phyloP scores from a whole-genome alignment of 1,140 invertebrate species.

The Mercenaria mercenaria region DNA sequence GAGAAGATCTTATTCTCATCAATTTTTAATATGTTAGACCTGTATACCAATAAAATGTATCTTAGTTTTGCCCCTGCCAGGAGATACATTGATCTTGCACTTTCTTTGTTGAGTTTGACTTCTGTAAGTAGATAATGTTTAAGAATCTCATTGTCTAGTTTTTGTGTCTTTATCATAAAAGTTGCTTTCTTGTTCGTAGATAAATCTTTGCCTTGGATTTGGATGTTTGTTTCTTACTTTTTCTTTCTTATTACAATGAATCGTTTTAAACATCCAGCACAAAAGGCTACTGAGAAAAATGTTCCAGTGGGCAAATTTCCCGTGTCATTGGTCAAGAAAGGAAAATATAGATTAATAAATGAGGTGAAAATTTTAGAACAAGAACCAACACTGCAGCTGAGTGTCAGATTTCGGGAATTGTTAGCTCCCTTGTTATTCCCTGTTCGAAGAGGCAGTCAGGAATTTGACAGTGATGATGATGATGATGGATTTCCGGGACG shows the following conservation, averaged over 20 bases:
- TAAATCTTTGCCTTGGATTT: background rate
- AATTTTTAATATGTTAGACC: background rate
- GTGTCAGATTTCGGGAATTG: constrained; percentile 53
- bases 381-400: constrained; percentile 18
- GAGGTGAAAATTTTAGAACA: constrained; percentile 43
- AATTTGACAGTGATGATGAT: constrained; percentile 12
- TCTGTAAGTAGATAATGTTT: background rate
- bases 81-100: background rate
- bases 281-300: background rate
- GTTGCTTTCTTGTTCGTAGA: background rate
- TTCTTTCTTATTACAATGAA: background rate
- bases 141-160: background rate
- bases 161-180: background rate
- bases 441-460: constrained; percentile 42
- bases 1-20: background rate
- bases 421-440: constrained; percentile 53
- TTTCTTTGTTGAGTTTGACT: background rate
- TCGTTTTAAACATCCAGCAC: background rate
- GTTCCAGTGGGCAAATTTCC: background rate
- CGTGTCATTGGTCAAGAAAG: background rate
- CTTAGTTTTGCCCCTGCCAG: background rate
- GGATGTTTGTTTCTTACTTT: background rate
- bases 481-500: constrained; percentile 6
- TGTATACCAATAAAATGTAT: background rate
- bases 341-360: background rate